Evolutionary conservation across 1,140 invertebrate genomes (phyloP), one percentile per base, ranked within the genome.

Genomic region (Parapsyche elsis): DNA sequence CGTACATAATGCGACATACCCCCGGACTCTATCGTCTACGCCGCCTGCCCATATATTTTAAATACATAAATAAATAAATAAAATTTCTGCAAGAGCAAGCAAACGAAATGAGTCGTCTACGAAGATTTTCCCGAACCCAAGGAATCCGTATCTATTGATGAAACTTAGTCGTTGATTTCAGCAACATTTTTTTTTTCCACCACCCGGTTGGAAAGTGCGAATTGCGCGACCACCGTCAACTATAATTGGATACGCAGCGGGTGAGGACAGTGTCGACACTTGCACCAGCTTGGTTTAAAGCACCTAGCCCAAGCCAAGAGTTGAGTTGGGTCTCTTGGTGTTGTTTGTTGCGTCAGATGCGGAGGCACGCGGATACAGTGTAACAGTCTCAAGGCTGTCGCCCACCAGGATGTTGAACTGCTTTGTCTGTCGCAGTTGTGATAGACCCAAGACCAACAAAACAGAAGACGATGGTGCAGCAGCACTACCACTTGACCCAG

Each of bases 311-410:
- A 1, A 26, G 61, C 16, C 16, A 16, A 24, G 16, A 38, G 16
- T 45, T 71, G 23, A 44, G 70, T 67, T 23, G 9, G 61, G 61
- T 67, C 9, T 38, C 24, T 10, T 12, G 9, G 23, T 23, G 67
- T 44, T 71, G 71, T 49, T 61, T 73, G 57, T 77, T 77, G 75
- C 75, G 75, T 77, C 75, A 77, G 75, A 77, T 5, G 16, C 19
- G 75, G 75, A 64, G 75, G 75, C 75, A 77, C 75, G 75, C 75
- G 75, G 75, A 77, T 77, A 77, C 75, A 57, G 16, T 23, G 57
- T 77, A 77, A 77, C 75, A 57, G 75, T 77, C 75, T 77, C 75
- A 77, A 77, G 75, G 75, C 75, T 77, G 75, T n/a, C 49, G 75
- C 23, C 46, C 75, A 77, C 57, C 75, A 77, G 75, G 75, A 77